Conservation (phyloP, 2,113 vertebrate genomes). For the Bungarus multicinctus region DNA sequence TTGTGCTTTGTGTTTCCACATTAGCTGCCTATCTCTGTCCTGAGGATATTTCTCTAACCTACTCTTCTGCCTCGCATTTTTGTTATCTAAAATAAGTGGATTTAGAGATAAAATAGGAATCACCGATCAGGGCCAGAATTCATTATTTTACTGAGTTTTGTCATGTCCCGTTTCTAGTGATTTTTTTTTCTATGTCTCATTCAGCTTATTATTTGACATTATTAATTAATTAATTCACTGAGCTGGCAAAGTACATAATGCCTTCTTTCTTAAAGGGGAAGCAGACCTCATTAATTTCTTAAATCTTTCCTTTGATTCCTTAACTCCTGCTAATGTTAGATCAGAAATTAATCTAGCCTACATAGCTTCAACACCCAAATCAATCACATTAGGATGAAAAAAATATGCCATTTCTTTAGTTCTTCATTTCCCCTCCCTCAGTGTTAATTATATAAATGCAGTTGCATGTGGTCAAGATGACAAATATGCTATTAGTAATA, state of each 20-base stretch:
- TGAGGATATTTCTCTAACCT: background rate
- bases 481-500: background rate
- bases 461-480: background rate
- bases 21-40: background rate
- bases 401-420: background rate
- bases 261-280: background rate
- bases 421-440: background rate
- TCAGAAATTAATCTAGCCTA: background rate
- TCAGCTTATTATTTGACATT: background rate
- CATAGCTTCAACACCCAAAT: background rate
- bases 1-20: slow-evolving; percentile 1
- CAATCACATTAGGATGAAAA: background rate
- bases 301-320: background rate
- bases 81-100: background rate
- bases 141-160: background rate
- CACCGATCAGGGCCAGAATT: background rate
- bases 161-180: background rate
- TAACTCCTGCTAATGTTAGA: too few relatives aligned
- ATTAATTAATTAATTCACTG: background rate
- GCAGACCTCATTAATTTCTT: background rate
- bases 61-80: background rate
- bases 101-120: background rate
- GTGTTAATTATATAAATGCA: background rate
- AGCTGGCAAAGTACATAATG: background rate
- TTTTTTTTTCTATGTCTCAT: background rate